Evolutionary conservation across 1,140 invertebrate species (phyloP).

Genomic region (Bombus polaris): DNA sequence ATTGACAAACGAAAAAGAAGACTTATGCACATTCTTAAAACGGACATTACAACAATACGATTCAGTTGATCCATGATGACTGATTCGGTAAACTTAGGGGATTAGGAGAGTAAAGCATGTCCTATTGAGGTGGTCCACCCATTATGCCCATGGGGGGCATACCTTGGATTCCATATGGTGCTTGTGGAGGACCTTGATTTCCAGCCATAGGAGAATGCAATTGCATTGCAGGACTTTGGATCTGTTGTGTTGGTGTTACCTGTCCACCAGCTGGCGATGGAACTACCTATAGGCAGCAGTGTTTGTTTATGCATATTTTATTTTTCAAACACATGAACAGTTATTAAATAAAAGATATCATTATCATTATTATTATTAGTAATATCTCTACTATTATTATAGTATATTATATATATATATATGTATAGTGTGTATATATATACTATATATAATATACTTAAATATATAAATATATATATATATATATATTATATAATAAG

Average conservation of each 20-base stretch:
- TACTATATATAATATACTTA: too few relatives aligned
- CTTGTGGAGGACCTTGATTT: conserved; percentile 77
- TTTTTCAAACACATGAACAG: not conserved
- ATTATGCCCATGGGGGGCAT: conserved; percentile 83
- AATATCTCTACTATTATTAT: too few relatives aligned
- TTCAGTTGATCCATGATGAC: conserved; percentile 74
- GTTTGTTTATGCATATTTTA: not conserved
- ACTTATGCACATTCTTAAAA: not conserved
- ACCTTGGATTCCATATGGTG: conserved; percentile 76
- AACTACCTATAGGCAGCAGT: conserved; percentile 73
- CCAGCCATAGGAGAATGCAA: conserved; percentile 81
- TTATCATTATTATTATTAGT: not conserved
- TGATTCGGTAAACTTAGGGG: conserved; percentile 70
- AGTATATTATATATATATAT: too few relatives aligned
- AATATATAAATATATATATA: too few relatives aligned
- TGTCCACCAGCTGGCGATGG: conserved; percentile 79
- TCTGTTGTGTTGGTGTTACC: conserved; percentile 83
- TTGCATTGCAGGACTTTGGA: conserved; percentile 83
- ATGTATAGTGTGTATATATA: too few relatives aligned
- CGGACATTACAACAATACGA: conserved; percentile 43
- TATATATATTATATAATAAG: too few relatives aligned
- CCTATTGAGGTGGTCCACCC: conserved; percentile 81
- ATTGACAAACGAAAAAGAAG: not conserved
- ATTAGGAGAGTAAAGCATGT: conserved; percentile 77
- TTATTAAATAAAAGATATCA: not conserved